These are phyloP conservation scores for Pocillopora grandis DNA, from an alignment of 92 coral and sea anemone species.

Conservation along the genomic window DNA sequence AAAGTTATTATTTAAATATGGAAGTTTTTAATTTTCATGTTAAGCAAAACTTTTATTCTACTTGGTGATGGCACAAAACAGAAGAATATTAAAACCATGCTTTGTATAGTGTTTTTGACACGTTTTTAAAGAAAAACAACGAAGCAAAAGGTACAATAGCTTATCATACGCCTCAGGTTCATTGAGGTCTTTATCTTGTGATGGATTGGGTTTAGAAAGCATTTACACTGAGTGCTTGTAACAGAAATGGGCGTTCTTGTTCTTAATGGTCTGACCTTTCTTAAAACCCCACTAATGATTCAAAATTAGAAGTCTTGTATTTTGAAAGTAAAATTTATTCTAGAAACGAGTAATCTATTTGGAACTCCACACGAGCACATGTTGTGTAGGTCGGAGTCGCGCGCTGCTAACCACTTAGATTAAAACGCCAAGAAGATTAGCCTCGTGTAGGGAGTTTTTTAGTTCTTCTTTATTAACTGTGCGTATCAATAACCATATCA, in stretches of 20 bases:
- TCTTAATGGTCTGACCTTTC: constrained; percentile 20
- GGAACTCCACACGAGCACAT: constrained; percentile 17
- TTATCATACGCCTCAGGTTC: constrained; percentile 6
- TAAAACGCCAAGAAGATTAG: constrained; percentile 26
- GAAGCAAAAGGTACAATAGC: background rate
- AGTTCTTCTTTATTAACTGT: constrained; percentile 24
- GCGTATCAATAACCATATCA: constrained; percentile 66
- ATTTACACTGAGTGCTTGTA: background rate
- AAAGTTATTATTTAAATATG: constrained; percentile 6
- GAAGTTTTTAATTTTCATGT: constrained; percentile 3
- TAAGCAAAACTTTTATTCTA: background rate
- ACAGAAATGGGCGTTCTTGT: constrained; percentile 23
- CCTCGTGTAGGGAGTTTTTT: constrained; percentile 29
- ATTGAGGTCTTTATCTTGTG: background rate
- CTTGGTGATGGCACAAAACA: background rate
- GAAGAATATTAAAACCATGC: background rate
- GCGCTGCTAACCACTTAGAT: constrained; percentile 9
- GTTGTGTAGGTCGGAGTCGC: background rate
- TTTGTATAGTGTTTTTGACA: background rate
- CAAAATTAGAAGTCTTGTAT: constrained; percentile 52
- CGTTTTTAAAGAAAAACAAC: background rate
- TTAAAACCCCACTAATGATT: constrained; percentile 50
- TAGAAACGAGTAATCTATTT: constrained; percentile 37
- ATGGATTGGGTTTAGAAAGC: background rate
- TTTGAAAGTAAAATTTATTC: constrained; percentile 71